Evolutionary conservation across 2,797 vertebrate species (phyloP), one percentile per base, ranked within the genome.

Genomic region (Acanthornis magna): DNA sequence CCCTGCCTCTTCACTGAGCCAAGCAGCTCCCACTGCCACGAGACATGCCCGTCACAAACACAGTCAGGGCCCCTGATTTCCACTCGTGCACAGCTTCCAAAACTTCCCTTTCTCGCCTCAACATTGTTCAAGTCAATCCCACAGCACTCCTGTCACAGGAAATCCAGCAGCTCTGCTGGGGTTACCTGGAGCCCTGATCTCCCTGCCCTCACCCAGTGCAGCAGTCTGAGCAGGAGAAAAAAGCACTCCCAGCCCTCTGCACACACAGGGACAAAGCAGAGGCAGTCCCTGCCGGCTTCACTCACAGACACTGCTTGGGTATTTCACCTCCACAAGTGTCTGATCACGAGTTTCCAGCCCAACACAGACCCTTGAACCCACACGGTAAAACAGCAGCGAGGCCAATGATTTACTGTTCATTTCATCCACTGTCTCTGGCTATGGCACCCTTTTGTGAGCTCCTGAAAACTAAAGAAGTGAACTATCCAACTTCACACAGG

Each of bases 31-130:
- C 34, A 19, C 26, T 38, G 40, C 12, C 40, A 29, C 0, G 0
- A 17, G 38, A 21, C 57, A 14, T 1, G 18, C 6, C 61, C 43
- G 17, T 19, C n/a, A 32, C 1, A 72, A 50, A 45, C 29, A 38
- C 0, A 0, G 16, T 42, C 53, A 16, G 21, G 30, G 40, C 71
- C 29, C 16, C 38, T 0, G 2, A 16, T 19, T 83, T 22, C 62
- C 26, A 34, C 19, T 30, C 13, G 6, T 21, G 32, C 30, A 48
- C 71, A 29, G 19, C 68, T 80, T 57, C 7, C 73, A 85, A 17
- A 57, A 20, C 36, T n/a, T 68, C 6, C 26, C 23, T 11, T 53
- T 88, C 77, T 32, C 34, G 18, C 32, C 23, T 17, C n/a, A 84
- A 11, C 38, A 5, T 7, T 2, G 4, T 10, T 25, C 57, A 58